Evolutionary conservation across 2,888 invertebrate species (phyloP), one percentile per base, ranked within the genome.

Genomic region (Nasonovia ribisnigri): DNA sequence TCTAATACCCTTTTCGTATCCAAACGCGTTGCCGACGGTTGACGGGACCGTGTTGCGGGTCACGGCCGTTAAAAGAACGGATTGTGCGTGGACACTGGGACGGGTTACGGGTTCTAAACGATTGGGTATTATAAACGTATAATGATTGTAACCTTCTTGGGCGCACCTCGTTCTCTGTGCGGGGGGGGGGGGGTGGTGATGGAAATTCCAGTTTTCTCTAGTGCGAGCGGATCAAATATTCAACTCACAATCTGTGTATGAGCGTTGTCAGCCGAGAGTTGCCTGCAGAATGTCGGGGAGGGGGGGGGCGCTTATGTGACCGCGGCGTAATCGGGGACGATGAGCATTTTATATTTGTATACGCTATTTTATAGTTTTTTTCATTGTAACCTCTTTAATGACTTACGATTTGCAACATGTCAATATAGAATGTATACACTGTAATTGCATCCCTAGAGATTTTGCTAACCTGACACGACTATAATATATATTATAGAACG

Each of bases 171-270:
- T 67, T 67, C 1, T 67, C n/a, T n/a, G n/a, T 29, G 11, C 13
- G 1, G 16, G n/a, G 16, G 67, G 0, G n/a, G 11, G 11, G 4
- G 1, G 16, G n/a, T 5, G 67, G 0, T n/a, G 67, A n/a, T 67
- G 0, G 36, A 20, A 77, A 36, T 20, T 20, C 20, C 8, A 1
- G 6, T 77, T 20, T 77, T 2, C 20, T 36, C 36, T 20, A 36
- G 36, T 77, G 36, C 8, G 67, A 77, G 20, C 6, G 0, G 36
- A 20, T 6, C 36, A 77, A 77, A 77, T 77, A 20, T 77, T 36
- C 36, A 36, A 1, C 6, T n/a, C 57, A 8, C 8, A 26, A 57
- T 57, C 26, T 57, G 26, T 20, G 54, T 57, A 26, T 13, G 8
- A 8, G 6, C 4, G 36, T 20, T 20, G 36, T 36, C 36, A 20